Percentiles rank a stretch among this genome's conserved stretches.
Evolutionary conservation across 1,140 invertebrate species (phyloP).

Genomic region (Venustaconcha ellipsiformis): DNA sequence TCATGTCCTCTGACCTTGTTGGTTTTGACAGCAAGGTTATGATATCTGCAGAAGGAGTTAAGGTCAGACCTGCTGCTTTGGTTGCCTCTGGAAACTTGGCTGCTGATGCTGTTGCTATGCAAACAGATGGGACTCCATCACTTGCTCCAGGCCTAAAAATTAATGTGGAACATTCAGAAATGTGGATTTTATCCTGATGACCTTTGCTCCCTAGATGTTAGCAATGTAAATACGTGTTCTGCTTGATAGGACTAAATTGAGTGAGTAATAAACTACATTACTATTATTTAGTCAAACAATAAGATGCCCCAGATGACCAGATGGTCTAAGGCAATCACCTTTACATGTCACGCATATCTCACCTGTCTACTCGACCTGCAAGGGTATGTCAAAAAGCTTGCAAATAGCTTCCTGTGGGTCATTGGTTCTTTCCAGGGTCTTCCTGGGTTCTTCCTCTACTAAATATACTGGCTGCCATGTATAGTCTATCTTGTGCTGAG

Average conservation of each 20-base stretch:
- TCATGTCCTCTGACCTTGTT: slow-evolving; percentile 56
- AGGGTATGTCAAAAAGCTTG: too few relatives aligned
- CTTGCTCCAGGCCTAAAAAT: not conserved
- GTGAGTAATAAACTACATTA: not conserved
- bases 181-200: not conserved
- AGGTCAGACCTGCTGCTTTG: slow-evolving; percentile 56
- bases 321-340: too few relatives aligned
- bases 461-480: too few relatives aligned
- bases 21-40: slow-evolving; percentile 40
- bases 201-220: not conserved
- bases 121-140: slow-evolving; percentile 36
- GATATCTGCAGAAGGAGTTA: slow-evolving; percentile 35
- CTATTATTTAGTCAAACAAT: not conserved
- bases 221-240: not conserved
- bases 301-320: not conserved
- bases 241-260: not conserved
- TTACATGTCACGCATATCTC: too few relatives aligned
- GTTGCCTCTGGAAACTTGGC: slow-evolving; percentile 70
- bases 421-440: too few relatives aligned
- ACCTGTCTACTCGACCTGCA: too few relatives aligned
- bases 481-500: too few relatives aligned
- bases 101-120: slow-evolving; percentile 70
- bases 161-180: not conserved
- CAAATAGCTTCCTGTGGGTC: too few relatives aligned
- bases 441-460: too few relatives aligned